These are phyloP conservation scores for Cygnus olor DNA, from an alignment of 2,797 vertebrate genomes.

Conservation along the genomic window DNA sequence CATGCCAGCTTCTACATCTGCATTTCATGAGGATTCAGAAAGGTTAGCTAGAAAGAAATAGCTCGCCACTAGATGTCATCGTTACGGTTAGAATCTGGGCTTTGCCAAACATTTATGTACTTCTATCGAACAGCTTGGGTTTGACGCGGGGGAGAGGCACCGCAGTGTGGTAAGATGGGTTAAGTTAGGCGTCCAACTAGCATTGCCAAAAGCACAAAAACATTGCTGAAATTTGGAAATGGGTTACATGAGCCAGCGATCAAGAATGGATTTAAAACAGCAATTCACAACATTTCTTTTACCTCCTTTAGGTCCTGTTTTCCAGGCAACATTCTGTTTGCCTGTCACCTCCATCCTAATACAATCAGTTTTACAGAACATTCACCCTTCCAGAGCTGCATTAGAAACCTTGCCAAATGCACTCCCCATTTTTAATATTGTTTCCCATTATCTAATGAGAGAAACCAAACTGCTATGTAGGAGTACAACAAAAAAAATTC, in stretches of 20 bases:
- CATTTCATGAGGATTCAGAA: background rate
- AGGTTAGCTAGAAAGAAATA: background rate
- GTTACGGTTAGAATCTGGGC: background rate
- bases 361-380: background rate
- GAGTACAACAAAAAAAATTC: background rate
- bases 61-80: constrained; percentile 48
- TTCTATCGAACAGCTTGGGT: background rate
- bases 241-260: background rate
- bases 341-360: background rate
- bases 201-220: background rate
- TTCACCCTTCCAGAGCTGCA: background rate
- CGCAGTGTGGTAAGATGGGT: background rate
- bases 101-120: background rate
- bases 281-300: background rate
- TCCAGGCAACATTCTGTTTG: background rate
- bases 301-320: background rate
- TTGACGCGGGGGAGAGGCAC: background rate
- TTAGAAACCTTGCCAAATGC: background rate
- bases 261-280: background rate
- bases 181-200: background rate
- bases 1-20: background rate
- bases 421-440: background rate
- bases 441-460: background rate
- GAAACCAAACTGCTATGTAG: background rate
- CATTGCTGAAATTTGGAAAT: background rate